Evolutionary conservation across 2,888 invertebrate species (phyloP).

Genomic region (Gisinianus flammeolus): DNA sequence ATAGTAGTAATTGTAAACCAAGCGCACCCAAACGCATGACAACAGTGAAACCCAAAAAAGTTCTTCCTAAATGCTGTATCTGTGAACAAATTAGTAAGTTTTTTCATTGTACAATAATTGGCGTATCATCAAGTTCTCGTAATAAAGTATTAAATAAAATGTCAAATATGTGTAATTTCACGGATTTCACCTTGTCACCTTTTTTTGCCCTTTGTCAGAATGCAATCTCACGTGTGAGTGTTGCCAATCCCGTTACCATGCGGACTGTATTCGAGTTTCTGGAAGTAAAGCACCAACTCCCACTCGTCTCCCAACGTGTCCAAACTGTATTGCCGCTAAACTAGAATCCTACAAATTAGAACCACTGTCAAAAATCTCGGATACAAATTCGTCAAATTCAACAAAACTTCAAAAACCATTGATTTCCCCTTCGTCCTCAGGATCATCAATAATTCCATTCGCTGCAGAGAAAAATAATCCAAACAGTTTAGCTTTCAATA

Average conservation of each 20-base stretch:
- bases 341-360: neutral
- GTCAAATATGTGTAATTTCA: neutral
- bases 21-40: conserved; percentile 30
- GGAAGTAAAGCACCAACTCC: conserved; percentile 52
- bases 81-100: conserved; percentile 42
- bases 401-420: neutral
- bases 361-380: neutral
- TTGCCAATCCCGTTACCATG: conserved; percentile 50
- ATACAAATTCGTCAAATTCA: neutral
- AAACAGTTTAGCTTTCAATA: neutral
- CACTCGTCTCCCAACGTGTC: conserved; percentile 43
- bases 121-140: neutral
- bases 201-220: conserved; percentile 25
- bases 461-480: neutral
- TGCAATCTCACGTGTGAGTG: conserved; percentile 46
- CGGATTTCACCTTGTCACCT: neutral
- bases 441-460: conserved; percentile 8
- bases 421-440: neutral
- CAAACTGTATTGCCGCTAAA: conserved; percentile 44
- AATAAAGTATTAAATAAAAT: too few species aligned
- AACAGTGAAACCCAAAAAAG: conserved; percentile 9
- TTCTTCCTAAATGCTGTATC: conserved; percentile 32
- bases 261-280: conserved; percentile 51
- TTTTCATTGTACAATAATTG: too few species aligned
- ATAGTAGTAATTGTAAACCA: neutral